Base-by-base conservation (phyloP, 2,113 vertebrate genomes). In the Fulmarus glacialis region DNA sequence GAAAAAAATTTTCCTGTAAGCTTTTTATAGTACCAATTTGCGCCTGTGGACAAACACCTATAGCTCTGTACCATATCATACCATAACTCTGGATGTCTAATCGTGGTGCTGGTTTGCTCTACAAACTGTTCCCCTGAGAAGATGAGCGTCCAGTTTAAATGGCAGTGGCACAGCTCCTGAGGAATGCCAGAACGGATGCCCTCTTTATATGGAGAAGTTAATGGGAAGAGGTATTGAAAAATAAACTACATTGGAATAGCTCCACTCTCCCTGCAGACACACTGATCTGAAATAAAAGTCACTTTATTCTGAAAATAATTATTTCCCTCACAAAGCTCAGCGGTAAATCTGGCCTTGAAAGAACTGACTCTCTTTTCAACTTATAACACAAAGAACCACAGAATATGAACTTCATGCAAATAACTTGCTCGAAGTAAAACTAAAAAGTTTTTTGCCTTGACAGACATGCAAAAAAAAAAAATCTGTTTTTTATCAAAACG, bases 301-400 rank as follows among this genome's bases (percentile, higher is more conserved):
- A 90, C 82, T 97, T 94, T 83, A 86, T 97, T 92, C 88, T 94
- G 87, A 95, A 94, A 96, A 97, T 83, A 95, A 95, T 91, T 91
- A 83, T 96, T 95, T 91, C 42, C 60, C 50, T 90, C 74, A 94
- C 67, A 97, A 96, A 95, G 82, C 95, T 94, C 93, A 96, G 96
- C 11, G 8, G 93, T 86, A 86, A 80, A 82, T 95, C 95, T 93
- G 94, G 81, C 85, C 71, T 94, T 88, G 84, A 90, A 95, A 90
- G 89, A 80, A 67, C 67, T 26, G 71, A 42, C 55, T 87, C 34
- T n/a, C 74, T 92, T 95, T 95, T 94, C 87, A 94, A 79, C 34
- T 87, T 42, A 23, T 47, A 94, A 80, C 50, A 91, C 94, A 94
- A 94, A 90, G 82, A 68, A 53, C 42, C 59, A 93, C 70, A 93